Evolutionary conservation across 2,888 invertebrate genomes (phyloP), one percentile per base, ranked within the genome.

Genomic region (Paralinhomoeus sp.): DNA sequence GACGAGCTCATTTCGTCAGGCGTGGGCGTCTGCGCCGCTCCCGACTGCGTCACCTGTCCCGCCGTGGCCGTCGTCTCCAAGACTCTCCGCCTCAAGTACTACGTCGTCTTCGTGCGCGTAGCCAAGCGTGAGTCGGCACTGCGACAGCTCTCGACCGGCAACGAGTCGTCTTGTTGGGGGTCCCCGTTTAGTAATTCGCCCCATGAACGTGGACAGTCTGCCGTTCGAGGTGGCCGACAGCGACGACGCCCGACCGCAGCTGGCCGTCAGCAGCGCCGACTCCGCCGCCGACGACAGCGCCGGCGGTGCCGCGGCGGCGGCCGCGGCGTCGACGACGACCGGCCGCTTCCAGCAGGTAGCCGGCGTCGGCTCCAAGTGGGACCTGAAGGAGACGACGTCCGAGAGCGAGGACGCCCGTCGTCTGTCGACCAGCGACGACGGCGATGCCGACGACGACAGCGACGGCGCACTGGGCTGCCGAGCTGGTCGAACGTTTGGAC

Each of bases 91-190:
- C 44, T 53, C 17, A 53, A 53, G 33, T 47, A 50, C 37, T 53
- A 53, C 46, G 47, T 52, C 13, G 23, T 53, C n/a, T 38, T 53
- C 39, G 50, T 53, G 24, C 37, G 46, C 21, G 41, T n/a, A n/a
- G n/a, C n/a, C n/a, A n/a, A n/a, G n/a, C n/a, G n/a, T n/a, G n/a
- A n/a, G n/a, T n/a, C n/a, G n/a, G n/a, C n/a, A n/a, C n/a, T n/a
- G n/a, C n/a, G n/a, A n/a, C n/a, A n/a, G n/a, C n/a, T n/a, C n/a
- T n/a, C n/a, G n/a, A n/a, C n/a, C n/a, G n/a, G n/a, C n/a, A n/a
- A n/a, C n/a, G n/a, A n/a, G n/a, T n/a, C n/a, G n/a, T n/a, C n/a
- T n/a, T n/a, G n/a, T n/a, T n/a, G n/a, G n/a, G n/a, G n/a, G n/a
- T n/a, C n/a, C n/a, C n/a, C n/a, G n/a, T n/a, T n/a, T 31, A 15